phyloP scores from a whole-genome alignment of 2,797 vertebrate species.

The Pelochelys cantorii region DNA sequence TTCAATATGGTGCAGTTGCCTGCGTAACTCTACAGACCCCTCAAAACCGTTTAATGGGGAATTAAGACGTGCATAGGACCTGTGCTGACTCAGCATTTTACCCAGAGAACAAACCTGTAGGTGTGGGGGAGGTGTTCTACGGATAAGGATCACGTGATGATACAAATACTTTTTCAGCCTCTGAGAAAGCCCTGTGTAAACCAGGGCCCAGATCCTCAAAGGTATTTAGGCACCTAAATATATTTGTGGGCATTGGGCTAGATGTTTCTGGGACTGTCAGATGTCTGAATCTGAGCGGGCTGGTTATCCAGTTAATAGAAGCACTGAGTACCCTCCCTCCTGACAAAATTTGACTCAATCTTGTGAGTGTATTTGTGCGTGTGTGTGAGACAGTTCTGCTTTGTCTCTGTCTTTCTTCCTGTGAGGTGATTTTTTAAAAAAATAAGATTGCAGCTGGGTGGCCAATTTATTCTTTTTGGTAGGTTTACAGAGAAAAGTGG shows the following conservation, averaged over 20 bases:
- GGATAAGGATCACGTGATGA: neutral
- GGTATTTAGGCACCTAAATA: neutral
- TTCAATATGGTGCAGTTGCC: neutral
- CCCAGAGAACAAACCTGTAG: neutral
- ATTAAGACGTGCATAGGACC: neutral
- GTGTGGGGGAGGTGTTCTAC: neutral
- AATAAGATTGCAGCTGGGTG: neutral
- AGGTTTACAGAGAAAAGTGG: neutral
- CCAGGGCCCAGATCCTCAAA: neutral
- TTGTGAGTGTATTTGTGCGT: accelerated
- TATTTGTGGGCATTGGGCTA: neutral
- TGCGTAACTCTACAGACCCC: neutral
- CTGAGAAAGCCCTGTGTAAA: neutral
- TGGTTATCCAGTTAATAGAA: neutral
- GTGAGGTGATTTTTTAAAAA: neutral
- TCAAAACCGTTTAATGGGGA: neutral
- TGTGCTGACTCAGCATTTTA: neutral
- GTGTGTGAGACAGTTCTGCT: neutral
- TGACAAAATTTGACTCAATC: no score
- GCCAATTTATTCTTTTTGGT: neutral
- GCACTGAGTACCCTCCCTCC: no score
- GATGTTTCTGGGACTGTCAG: neutral
- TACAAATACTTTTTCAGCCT: neutral
- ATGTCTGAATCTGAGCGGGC: neutral
- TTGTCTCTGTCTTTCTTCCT: neutral